These are phyloP conservation scores for Colaptes auratus DNA, from an alignment of 2,113 vertebrate genomes.

Conservation along the genomic window DNA sequence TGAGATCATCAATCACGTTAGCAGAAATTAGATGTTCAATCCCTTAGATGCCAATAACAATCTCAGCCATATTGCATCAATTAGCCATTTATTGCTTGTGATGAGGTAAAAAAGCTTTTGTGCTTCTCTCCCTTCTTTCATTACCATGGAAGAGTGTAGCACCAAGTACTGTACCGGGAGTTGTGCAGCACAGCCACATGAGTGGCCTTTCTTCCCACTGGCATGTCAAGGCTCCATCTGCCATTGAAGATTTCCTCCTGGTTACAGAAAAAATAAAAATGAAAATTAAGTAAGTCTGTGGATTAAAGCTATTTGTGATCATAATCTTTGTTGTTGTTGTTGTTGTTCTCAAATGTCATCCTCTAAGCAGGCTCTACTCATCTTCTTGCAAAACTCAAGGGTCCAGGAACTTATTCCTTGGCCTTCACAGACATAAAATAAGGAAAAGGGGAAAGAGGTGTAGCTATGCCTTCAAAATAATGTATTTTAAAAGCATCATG, in stretches of 20 bases:
- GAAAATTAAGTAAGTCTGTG: neutral
- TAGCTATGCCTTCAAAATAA: neutral
- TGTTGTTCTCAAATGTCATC: neutral
- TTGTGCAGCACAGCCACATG: rapidly evolving
- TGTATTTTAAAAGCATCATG: neutral
- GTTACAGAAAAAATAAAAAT: neutral
- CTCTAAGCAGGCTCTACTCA: neutral
- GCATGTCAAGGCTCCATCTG: neutral
- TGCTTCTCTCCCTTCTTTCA: neutral
- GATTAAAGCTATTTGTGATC: neutral
- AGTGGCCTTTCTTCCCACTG: neutral
- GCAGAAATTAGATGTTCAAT: neutral
- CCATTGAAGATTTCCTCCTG: neutral
- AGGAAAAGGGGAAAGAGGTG: neutral
- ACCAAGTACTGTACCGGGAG: rapidly evolving
- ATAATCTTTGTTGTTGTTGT: neutral
- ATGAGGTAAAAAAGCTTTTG: constrained; percentile 7
- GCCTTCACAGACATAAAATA: neutral
- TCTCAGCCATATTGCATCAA: neutral
- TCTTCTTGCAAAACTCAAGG: neutral
- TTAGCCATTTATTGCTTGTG: neutral
- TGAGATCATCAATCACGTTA: neutral
- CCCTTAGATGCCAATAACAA: constrained; percentile 8
- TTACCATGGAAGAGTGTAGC: neutral
- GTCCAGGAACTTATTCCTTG: neutral